Evolutionary conservation across 2,888 invertebrate genomes (phyloP), one percentile per base, ranked within the genome.

Genomic region (Dolichomitus sp.): DNA sequence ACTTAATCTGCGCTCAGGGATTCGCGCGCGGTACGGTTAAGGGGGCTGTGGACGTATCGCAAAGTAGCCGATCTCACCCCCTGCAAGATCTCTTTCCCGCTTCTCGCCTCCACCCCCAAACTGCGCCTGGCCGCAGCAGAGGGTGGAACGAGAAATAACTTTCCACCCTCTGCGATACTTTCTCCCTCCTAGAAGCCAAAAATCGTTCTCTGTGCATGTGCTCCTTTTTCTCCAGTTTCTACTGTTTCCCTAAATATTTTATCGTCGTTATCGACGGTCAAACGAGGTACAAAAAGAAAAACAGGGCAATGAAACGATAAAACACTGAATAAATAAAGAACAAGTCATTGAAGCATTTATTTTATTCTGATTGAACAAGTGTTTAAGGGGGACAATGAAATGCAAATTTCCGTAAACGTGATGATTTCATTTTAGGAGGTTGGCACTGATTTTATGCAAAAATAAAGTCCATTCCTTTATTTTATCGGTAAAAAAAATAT

Each of bases 1-100:
- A 94, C 95, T 95, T 95, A 95, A 95, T 95, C 95, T 95, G 94
- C 94, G 95, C 94, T 94, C 93, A 91, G 95, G 95, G 95, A 95
- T 91, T 92, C 91, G 77, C 87, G 89, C 88, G 87, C 88, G 89
- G 88, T 69, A 78, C 50, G 59, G 63, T 48, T 54, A 52, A 72
- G 68, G 61, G 61, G 48, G 59, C 14, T 66, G 70, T 33, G 37
- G 40, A 75, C 76, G 80, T 84, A 83, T 83, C 83, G 79, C 80
- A 77, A 83, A 84, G 81, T 83, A 84, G 80, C 82, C 85, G 78
- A 82, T 81, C 65, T 72, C 78, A 69, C 70, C 75, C 66, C 50
- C 75, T 59, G 57, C 40, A 12, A 27, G 45, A 65, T 65, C 65
- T 45, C 17, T 61, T 61, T 61, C 37, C 37, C 37, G 61, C 40